Evolutionary conservation across 2,113 vertebrate species (phyloP).

Genomic region (Peromyscus maniculatus): DNA sequence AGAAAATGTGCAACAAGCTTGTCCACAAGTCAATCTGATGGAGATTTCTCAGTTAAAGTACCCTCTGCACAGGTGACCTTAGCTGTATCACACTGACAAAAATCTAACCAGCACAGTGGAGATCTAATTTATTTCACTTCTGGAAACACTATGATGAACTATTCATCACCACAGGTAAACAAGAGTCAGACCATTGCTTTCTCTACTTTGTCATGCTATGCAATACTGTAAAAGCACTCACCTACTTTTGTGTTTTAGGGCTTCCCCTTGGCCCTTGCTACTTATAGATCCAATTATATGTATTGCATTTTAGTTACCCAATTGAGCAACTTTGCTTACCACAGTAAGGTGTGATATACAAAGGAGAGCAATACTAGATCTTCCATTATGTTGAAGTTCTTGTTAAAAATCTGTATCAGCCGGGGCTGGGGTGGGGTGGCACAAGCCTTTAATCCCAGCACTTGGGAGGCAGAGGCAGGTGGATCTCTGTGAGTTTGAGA

Average conservation of each 20-base stretch:
- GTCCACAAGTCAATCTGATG: neutral
- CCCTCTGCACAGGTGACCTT: neutral
- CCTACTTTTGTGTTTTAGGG: neutral
- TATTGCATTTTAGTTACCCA: neutral
- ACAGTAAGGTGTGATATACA: neutral
- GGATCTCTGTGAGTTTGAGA: too few relatives aligned
- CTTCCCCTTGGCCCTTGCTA: neutral
- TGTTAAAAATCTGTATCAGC: neutral
- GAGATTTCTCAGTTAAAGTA: neutral
- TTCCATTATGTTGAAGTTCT: neutral
- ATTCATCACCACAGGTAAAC: neutral
- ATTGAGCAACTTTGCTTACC: neutral
- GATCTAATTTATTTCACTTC: neutral
- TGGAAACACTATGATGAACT: neutral
- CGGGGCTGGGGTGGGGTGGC: too few relatives aligned
- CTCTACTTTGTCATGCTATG: neutral
- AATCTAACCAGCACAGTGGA: neutral
- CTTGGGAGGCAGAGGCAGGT: too few relatives aligned
- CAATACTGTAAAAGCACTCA: neutral
- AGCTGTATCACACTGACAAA: neutral
- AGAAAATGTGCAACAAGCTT: neutral
- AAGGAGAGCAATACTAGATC: neutral
- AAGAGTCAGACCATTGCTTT: neutral
- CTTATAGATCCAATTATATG: neutral
- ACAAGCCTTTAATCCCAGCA: too few relatives aligned